Evolutionary conservation across 2,888 invertebrate species (phyloP).

Genomic region (Lithosia quadra): DNA sequence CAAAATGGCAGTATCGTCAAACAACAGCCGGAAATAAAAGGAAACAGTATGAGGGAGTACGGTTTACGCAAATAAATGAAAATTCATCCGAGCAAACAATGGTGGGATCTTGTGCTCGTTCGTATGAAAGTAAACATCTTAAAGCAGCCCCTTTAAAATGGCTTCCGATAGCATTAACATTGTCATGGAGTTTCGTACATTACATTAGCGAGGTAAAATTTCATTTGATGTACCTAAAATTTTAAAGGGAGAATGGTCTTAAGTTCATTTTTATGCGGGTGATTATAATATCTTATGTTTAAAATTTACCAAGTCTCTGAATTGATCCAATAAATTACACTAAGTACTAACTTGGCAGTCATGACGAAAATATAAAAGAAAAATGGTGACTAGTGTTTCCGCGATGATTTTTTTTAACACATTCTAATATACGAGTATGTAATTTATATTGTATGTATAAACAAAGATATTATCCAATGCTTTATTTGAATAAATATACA

Average conservation of each 20-base stretch:
- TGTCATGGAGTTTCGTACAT: slow-evolving; percentile 54
- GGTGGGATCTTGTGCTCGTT: slow-evolving; percentile 55
- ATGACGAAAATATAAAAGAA: no score
- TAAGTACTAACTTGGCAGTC: no score
- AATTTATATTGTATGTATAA: no score
- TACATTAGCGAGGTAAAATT: slow-evolving; percentile 55
- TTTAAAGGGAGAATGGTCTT: slow-evolving; percentile 13
- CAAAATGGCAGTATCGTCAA: slow-evolving; percentile 63
- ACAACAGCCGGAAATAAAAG: slow-evolving; percentile 56
- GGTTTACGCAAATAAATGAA: slow-evolving; percentile 69
- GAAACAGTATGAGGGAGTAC: slow-evolving; percentile 53
- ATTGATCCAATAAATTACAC: no score
- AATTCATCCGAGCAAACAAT: slow-evolving; percentile 71
- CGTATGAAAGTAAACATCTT: slow-evolving; percentile 68
- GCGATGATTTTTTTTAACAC: no score
- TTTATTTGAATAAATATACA: slow-evolving; percentile 7
- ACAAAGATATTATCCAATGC: no score
- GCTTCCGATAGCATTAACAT: slow-evolving; percentile 61
- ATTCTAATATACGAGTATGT: no score
- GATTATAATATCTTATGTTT: neutral
- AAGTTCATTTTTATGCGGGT: neutral
- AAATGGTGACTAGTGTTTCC: no score
- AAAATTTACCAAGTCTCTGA: neutral
- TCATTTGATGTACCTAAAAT: slow-evolving; percentile 52
- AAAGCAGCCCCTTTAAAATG: slow-evolving; percentile 54